Base-by-base conservation (phyloP, 2,113 vertebrate genomes). In the Rousettus leschenaultii region DNA sequence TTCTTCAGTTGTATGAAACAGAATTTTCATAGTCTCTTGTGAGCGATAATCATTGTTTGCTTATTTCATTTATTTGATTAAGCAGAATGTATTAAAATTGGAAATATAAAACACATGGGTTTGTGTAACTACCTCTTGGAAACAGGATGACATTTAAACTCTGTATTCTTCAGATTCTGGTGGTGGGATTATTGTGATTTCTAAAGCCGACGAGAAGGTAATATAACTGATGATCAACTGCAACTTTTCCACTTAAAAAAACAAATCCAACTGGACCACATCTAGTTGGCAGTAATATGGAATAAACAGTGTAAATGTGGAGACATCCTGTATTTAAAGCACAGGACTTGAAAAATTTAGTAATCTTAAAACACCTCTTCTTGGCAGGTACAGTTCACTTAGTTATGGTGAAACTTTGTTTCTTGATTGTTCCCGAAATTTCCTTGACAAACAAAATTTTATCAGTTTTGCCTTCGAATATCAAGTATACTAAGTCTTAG, bases 41-140 rank as follows among this genome's bases (percentile, higher is more conserved):
- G 26, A 61, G 26, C 40, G 30, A 4, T 87, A 59, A 66, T 19
- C 73, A 15, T 90, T 48, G 22, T 35, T 82, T 84, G 61, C 15
- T 82, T 87, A 86, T 80, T 92, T 80, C 77, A 75, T 87, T 89
- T 96, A 35, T 33, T 21, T 90, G 59, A 55, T 75, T 91, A 28
- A 65, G 33, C 15, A 82, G 45, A 95, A 82, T 26, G 15, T 71
- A 55, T 55, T 74, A 70, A 85, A 93, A 89, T 89, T 94, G 59
- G 38, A 82, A 89, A 77, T 80, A 63, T 35, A 89, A 96, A 53
- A 15, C n/a, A 30, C n/a, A 7, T 71, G 48, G 35, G 21, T 33
- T 33, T 33, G 3, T 66, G 1, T 57, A 82, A 75, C 9, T n/a
- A 57, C 33, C 78, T 70, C 30, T 68, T 80, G 11, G 74, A 95